Conservation (phyloP, 2,113 vertebrate genomes). For the Pionites leucogaster region DNA sequence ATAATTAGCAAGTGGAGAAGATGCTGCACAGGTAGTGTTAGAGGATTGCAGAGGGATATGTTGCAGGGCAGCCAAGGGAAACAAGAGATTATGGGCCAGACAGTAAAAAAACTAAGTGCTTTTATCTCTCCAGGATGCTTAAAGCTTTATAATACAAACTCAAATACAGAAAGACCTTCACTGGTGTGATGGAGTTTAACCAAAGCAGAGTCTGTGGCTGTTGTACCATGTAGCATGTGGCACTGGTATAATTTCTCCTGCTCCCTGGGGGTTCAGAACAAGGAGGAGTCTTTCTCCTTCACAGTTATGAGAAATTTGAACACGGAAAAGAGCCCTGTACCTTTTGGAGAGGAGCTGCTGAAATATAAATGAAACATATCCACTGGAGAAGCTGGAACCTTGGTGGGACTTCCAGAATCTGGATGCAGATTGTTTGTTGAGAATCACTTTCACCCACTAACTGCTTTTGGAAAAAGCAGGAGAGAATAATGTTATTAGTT, state of each 20-base stretch:
- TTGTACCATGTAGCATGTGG: not conserved
- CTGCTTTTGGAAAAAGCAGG: not conserved
- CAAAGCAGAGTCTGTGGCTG: not conserved
- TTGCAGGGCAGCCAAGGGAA: not conserved
- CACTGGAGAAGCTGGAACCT: not conserved
- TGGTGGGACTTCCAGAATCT: not conserved
- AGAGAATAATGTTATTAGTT: not conserved
- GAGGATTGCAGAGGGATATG: not conserved
- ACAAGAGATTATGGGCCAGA: not conserved
- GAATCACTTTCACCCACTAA: not conserved
- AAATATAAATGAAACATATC: not conserved
- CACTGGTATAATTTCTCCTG: not conserved
- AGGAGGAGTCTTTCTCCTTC: not conserved
- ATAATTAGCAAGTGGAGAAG: conserved; percentile 39
- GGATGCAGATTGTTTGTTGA: not conserved
- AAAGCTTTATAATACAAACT: not conserved
- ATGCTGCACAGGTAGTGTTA: not conserved
- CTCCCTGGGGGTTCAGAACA: not conserved
- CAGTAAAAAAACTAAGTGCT: conserved; percentile 15
- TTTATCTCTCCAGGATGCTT: conserved; percentile 1
- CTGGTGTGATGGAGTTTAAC: not conserved
- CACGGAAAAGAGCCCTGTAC: fast-evolving
- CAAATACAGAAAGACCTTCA: not conserved
- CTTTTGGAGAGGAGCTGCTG: not conserved
- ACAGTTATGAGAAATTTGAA: not conserved